These are phyloP conservation scores for Mus musculus DNA, from an alignment of 2,113 vertebrate species.

Conservation along the genomic window GRCm39 chr1:134182501-134183000, in stretches of 20 bases:
- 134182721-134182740: not conserved
- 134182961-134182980: too few species aligned
- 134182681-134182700: not conserved
- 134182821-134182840: not conserved
- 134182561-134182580: not conserved
- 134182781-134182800: not conserved
- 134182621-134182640: not conserved
- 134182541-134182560: not conserved
- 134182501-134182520: not conserved
- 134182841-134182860: not conserved
- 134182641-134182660: not conserved
- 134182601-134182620: constrained; percentile 10
- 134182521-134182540: not conserved
- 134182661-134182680: not conserved
- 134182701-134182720: constrained; percentile 20
- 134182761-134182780: not conserved
- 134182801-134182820: not conserved
- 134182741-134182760: not conserved
- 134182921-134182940: too few species aligned
- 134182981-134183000: too few species aligned
- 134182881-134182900: not conserved
- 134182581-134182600: not conserved
- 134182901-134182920: too few species aligned
- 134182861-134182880: not conserved
- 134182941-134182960: too few species aligned